Evolutionary conservation across 2,113 vertebrate genomes (phyloP).

Genomic region (Theropithecus gelada): DNA sequence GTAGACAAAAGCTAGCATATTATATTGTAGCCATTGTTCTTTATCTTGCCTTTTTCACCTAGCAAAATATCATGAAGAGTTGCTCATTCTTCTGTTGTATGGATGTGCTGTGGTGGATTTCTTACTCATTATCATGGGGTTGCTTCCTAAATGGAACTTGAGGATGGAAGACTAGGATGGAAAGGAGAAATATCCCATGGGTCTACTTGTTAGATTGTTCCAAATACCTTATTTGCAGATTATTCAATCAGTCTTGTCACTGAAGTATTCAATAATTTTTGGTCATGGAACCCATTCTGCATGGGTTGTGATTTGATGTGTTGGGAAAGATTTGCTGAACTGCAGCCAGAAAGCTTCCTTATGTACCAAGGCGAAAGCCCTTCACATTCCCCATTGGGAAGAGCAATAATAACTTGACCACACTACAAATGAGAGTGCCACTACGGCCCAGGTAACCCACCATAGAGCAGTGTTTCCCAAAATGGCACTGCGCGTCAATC

Average conservation of each 20-base stretch:
- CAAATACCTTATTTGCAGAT: not conserved
- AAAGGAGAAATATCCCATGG: not conserved
- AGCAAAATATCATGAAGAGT: not conserved
- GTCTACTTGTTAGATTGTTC: not conserved
- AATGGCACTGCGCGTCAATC: not conserved
- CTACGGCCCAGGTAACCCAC: accelerated
- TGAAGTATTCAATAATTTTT: not conserved
- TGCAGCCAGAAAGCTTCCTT: not conserved
- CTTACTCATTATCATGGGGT: not conserved
- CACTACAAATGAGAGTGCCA: not conserved
- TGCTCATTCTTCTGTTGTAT: not conserved
- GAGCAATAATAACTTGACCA: not conserved
- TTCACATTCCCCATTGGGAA: not conserved
- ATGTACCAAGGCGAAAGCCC: not conserved
- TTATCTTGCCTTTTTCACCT: not conserved
- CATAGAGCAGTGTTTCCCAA: not conserved
- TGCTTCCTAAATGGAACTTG: not conserved
- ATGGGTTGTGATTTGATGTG: not conserved
- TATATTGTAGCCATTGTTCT: not conserved
- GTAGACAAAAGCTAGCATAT: not conserved
- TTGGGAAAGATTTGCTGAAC: not conserved
- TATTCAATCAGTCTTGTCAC: not conserved
- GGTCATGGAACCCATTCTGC: not conserved
- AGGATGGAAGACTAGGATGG: not conserved
- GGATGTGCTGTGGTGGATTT: not conserved